Percentiles rank a stretch among this genome's conserved stretches.
Conservation (phyloP, 2,113 vertebrate species). For the Triplophysa dalaica region DNA sequence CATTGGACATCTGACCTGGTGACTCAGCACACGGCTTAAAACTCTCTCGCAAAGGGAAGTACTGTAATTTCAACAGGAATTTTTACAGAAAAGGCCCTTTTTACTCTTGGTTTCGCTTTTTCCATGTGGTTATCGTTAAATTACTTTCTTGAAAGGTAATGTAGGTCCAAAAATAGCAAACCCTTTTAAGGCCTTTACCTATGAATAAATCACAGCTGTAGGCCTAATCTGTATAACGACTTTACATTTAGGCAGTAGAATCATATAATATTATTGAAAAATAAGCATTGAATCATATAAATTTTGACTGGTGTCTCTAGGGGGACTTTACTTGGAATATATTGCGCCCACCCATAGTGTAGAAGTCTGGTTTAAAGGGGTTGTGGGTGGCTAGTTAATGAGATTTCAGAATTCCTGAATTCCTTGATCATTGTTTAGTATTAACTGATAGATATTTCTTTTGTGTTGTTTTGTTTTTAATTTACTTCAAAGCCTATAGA, state of each 20-base stretch:
- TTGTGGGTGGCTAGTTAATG: too few species aligned
- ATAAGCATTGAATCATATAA: too few species aligned
- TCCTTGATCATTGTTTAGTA: not conserved
- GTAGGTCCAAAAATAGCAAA: not conserved
- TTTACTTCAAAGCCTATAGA: not conserved
- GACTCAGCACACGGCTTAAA: constrained; percentile 28
- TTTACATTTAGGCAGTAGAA: not conserved
- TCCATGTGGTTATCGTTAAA: constrained; percentile 40
- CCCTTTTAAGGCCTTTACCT: not conserved
- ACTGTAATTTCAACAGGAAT: not conserved
- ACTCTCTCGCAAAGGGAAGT: constrained; percentile 5
- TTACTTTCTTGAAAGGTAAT: constrained; percentile 8
- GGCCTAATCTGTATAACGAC: not conserved
- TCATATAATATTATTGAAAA: too few species aligned
- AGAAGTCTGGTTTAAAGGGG: too few species aligned
- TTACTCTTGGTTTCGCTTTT: constrained; percentile 15
- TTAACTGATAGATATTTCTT: not conserved
- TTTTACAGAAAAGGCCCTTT: constrained; percentile 2
- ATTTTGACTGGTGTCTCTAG: too few species aligned
- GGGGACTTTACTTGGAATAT: too few species aligned
- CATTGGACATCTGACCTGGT: not conserved
- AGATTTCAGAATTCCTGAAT: not conserved
- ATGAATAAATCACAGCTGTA: not conserved
- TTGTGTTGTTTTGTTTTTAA: not conserved
- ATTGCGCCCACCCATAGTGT: too few species aligned